These are phyloP conservation scores for Pelodytes ibericus DNA, from an alignment of 2,797 vertebrate genomes.

Conservation along the genomic window DNA sequence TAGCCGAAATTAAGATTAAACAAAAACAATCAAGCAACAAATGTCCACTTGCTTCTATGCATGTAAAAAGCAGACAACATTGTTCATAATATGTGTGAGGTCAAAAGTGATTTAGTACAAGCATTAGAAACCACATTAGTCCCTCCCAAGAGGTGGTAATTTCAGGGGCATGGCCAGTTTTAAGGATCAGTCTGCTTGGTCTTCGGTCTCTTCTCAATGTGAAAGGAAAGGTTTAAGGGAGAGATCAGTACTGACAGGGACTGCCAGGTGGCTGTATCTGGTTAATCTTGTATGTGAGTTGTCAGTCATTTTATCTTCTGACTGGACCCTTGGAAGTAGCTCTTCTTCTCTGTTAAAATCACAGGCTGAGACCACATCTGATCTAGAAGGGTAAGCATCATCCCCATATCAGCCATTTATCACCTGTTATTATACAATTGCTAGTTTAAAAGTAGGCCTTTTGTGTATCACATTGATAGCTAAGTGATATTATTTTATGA, in stretches of 20 bases:
- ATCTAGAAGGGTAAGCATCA: slow-evolving; percentile 69
- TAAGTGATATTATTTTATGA: too few species aligned
- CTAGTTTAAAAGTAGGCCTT: too few species aligned
- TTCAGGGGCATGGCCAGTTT: slow-evolving; percentile 57
- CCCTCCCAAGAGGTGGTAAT: slow-evolving; percentile 57
- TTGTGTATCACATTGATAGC: too few species aligned
- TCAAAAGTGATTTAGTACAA: slow-evolving; percentile 10
- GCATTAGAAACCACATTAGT: background rate
- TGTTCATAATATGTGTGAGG: background rate
- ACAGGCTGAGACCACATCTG: slow-evolving; percentile 61
- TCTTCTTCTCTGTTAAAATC: slow-evolving; percentile 58
- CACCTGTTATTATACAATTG: background rate
- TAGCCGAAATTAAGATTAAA: too few species aligned
- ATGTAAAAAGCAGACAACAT: background rate
- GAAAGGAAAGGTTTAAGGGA: slow-evolving; percentile 63
- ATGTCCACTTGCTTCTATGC: background rate
- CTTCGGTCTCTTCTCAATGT: slow-evolving; percentile 59
- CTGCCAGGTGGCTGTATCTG: slow-evolving; percentile 58
- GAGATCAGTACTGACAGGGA: slow-evolving; percentile 59
- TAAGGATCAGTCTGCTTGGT: slow-evolving; percentile 60
- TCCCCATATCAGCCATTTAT: background rate
- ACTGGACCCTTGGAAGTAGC: slow-evolving; percentile 59
- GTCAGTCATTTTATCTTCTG: slow-evolving; percentile 45
- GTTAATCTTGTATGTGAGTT: slow-evolving; percentile 25
- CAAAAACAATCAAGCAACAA: background rate